phyloP scores from a whole-genome alignment of 2,797 vertebrate species.

The Sebastes steindachneri region DNA sequence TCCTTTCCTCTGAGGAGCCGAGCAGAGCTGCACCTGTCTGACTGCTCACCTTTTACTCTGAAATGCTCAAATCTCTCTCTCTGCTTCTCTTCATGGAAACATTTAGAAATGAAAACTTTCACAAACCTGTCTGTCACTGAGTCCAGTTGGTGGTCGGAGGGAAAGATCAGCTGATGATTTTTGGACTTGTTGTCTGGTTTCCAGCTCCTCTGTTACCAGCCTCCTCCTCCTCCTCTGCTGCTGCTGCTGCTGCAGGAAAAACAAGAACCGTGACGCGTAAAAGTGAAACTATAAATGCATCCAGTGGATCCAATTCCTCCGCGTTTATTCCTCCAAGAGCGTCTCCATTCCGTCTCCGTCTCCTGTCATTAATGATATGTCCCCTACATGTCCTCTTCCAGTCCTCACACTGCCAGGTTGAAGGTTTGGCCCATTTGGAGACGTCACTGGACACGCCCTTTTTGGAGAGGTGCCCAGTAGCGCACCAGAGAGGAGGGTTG shows the following conservation, averaged over 20 bases:
- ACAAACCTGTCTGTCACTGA: conserved; percentile 10
- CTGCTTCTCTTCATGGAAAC: neutral
- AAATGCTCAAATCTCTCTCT: neutral
- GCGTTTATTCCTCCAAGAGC: conserved; percentile 10
- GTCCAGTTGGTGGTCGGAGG: neutral
- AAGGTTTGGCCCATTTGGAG: conserved; percentile 26
- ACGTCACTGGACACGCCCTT: conserved; percentile 70
- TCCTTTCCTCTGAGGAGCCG: neutral
- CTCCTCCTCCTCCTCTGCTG: neutral
- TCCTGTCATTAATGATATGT: neutral
- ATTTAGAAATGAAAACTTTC: neutral
- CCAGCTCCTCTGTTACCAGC: neutral
- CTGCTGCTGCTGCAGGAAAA: neutral
- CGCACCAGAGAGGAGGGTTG: neutral
- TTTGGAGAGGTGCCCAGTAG: conserved; percentile 1
- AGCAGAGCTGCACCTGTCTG: conserved; percentile 12
- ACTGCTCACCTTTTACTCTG: neutral
- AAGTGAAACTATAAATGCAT: neutral
- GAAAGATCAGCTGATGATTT: neutral
- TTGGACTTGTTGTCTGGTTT: neutral
- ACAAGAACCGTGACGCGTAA: neutral
- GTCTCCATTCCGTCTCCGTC: neutral
- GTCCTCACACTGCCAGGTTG: neutral
- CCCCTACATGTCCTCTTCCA: neutral
- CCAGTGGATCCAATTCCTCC: neutral